Evolutionary conservation across 2,888 invertebrate species (phyloP), one percentile per base, ranked within the genome.

Genomic region (Acronicta aceris): DNA sequence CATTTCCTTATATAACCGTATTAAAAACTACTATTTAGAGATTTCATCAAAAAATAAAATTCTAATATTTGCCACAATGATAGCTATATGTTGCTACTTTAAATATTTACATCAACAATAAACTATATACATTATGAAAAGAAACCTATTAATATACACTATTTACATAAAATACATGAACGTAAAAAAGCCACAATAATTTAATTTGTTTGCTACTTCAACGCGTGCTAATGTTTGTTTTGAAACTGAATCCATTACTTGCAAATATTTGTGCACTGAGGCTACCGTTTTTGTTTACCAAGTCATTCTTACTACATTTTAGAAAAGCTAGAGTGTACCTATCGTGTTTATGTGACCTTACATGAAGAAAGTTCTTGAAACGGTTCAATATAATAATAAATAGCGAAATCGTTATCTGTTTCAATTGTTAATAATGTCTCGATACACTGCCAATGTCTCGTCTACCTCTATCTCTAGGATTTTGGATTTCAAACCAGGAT

Each of bases 131-230:
- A n/a, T n/a, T n/a, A n/a, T n/a, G n/a, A n/a, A n/a, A n/a, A n/a
- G n/a, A n/a, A n/a, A n/a, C n/a, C n/a, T n/a, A n/a, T n/a, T n/a
- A n/a, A n/a, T n/a, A n/a, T n/a, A n/a, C n/a, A n/a, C n/a, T n/a
- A n/a, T n/a, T n/a, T n/a, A n/a, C n/a, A n/a, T n/a, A n/a, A n/a
- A n/a, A n/a, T n/a, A n/a, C n/a, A n/a, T n/a, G n/a, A n/a, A n/a
- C n/a, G n/a, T n/a, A n/a, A n/a, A n/a, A n/a, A n/a, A n/a, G n/a
- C n/a, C n/a, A n/a, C 47, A 17, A 9, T 16, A 55, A 64, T 56
- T 70, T 51, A 59, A 59, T 48, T 65, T 75, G 60, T 73, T 73
- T 70, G 72, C 60, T 63, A 71, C 77, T 79, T 70, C 67, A 76
- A 49, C 38, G 12, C 55, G 54, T 45, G 50, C 53, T 52, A 38